Conservation (phyloP, 2,888 invertebrate species). For the Poecilobothrus nobilitatus region DNA sequence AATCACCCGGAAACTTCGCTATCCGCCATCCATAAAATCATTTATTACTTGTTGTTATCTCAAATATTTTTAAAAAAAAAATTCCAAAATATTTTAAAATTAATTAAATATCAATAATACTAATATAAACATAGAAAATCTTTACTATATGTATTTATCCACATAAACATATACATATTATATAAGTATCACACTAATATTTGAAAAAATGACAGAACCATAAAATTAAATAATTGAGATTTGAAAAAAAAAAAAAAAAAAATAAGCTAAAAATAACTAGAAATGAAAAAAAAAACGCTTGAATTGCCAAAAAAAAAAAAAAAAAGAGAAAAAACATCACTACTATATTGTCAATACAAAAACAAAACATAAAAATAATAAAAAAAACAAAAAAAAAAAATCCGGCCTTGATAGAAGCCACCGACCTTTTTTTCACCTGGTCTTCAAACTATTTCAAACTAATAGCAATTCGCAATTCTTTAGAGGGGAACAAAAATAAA, state of each 20-base stretch:
- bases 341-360: neutral
- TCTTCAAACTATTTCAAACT: neutral
- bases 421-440: constrained; percentile 3
- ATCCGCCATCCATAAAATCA: neutral
- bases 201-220: neutral
- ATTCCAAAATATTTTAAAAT: neutral
- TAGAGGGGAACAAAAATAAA: too few species aligned
- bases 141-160: too few species aligned
- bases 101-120: too few species aligned
- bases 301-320: neutral
- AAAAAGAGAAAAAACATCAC: too few species aligned
- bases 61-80: neutral
- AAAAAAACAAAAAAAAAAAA: neutral
- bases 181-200: too few species aligned
- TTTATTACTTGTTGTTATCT: neutral
- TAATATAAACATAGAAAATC: too few species aligned
- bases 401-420: constrained; percentile 2
- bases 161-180: too few species aligned
- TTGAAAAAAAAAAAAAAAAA: too few species aligned
- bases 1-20: neutral
- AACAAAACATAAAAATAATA: neutral
- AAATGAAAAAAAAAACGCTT: neutral
- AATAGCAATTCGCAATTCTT: neutral
- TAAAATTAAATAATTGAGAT: neutral
- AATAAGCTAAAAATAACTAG: neutral